These are phyloP conservation scores for Drosophila fulvimacula DNA, from an alignment of 2,888 invertebrate species.

Conservation along the genomic window DNA sequence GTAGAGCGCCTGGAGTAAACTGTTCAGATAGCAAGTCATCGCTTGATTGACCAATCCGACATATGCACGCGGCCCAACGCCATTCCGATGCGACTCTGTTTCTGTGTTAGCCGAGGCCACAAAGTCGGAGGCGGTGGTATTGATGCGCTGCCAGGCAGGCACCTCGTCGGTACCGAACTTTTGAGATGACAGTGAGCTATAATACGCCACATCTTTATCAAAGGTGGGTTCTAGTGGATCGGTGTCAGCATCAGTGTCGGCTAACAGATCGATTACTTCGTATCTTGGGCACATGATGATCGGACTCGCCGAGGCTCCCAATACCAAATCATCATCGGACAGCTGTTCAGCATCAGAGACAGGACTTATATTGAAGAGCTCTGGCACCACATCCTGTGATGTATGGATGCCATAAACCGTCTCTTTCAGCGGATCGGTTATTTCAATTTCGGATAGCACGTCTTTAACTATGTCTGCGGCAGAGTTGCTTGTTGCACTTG, in stretches of 20 bases:
- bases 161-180: conserved; percentile 66
- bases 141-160: conserved; percentile 39
- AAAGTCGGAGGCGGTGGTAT: conserved; percentile 37
- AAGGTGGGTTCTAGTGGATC: conserved; percentile 8
- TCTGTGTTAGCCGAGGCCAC: conserved; percentile 54
- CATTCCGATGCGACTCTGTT: conserved; percentile 37
- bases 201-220: conserved; percentile 19
- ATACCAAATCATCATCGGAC: conserved; percentile 84
- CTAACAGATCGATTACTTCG: conserved; percentile 39
- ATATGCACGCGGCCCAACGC: conserved; percentile 83
- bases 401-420: conserved; percentile 44
- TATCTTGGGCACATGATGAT: conserved; percentile 58
- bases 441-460: conserved; percentile 51
- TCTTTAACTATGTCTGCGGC: conserved; percentile 18
- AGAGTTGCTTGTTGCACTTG: conserved; percentile 12
- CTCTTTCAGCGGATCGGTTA: conserved; percentile 44
- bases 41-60: conserved; percentile 95
- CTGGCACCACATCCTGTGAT: conserved; percentile 61
- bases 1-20: conserved; percentile 93
- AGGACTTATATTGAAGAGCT: conserved; percentile 80
- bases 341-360: conserved; percentile 81
- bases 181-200: conserved; percentile 5
- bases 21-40: conserved; percentile 97
- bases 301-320: conserved; percentile 85
- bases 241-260: conserved; percentile 13